Conservation (phyloP, 2,888 invertebrate species). For the Apotomis capreana region DNA sequence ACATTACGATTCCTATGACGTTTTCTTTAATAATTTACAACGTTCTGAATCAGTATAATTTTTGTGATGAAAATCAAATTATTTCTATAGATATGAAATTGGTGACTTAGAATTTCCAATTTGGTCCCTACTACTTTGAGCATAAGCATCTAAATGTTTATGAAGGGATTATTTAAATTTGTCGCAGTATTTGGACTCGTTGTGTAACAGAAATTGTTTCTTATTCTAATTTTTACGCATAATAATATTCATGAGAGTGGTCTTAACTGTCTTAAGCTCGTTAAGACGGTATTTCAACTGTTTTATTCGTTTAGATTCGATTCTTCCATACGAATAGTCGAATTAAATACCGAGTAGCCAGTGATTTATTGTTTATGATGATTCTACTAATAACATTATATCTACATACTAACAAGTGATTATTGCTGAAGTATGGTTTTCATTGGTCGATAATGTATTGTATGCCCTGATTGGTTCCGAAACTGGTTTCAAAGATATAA, state of each 20-base stretch:
- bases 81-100: slow-evolving; percentile 31
- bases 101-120: slow-evolving; percentile 30
- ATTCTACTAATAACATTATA: slow-evolving; percentile 52
- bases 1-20: slow-evolving; percentile 17
- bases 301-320: slow-evolving; percentile 65
- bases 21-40: slow-evolving; percentile 51
- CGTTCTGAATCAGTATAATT: slow-evolving; percentile 45
- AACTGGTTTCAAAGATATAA: slow-evolving; percentile 29
- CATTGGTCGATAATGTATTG: slow-evolving; percentile 25
- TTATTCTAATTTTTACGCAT: slow-evolving; percentile 65
- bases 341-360: slow-evolving; percentile 64
- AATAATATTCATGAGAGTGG: slow-evolving; percentile 71
- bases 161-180: background rate
- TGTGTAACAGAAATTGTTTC: slow-evolving; percentile 58
- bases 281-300: slow-evolving; percentile 69
- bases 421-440: slow-evolving; percentile 41
- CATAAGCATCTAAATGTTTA: slow-evolving; percentile 21
- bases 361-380: slow-evolving; percentile 70
- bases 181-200: slow-evolving; percentile 35
- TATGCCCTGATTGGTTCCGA: slow-evolving; percentile 15
- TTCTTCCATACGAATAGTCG: slow-evolving; percentile 67
- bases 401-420: slow-evolving; percentile 45
- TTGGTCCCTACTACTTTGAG: slow-evolving; percentile 35
- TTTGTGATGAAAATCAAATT: slow-evolving; percentile 52
- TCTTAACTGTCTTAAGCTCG: slow-evolving; percentile 68